phyloP scores from a whole-genome alignment of 2,113 vertebrate genomes.

The Xyliphius kryptos region DNA sequence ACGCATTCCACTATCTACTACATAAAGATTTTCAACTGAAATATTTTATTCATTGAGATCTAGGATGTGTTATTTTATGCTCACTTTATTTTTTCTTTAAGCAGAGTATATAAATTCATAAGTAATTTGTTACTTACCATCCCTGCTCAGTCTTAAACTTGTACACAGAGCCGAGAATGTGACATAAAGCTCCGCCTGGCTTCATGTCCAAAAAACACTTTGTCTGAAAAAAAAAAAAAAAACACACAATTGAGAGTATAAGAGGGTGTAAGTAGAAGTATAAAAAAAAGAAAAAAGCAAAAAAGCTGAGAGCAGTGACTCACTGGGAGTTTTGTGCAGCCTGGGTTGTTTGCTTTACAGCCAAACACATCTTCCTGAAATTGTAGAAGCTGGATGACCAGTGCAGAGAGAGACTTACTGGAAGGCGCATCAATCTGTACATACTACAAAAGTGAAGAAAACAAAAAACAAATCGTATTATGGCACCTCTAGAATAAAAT shows the following conservation, averaged over 20 bases:
- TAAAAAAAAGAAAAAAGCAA: neutral
- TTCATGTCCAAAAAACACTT: constrained; percentile 93
- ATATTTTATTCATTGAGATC: too few species aligned
- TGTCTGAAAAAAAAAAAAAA: constrained; percentile 61
- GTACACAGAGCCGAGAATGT: constrained; percentile 92
- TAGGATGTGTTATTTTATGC: too few species aligned
- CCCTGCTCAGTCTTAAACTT: constrained; percentile 96
- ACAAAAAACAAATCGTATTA: too few species aligned
- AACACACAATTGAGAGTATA: neutral
- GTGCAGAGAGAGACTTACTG: constrained; percentile 80
- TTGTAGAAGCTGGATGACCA: constrained; percentile 90
- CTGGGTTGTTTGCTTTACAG: constrained; percentile 77
- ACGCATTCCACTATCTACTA: too few species aligned
- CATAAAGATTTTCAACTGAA: too few species aligned
- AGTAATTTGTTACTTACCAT: too few species aligned
- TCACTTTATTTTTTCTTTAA: too few species aligned
- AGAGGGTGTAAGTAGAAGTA: neutral
- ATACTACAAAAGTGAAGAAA: constrained; percentile 61
- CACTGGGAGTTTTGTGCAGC: constrained; percentile 91
- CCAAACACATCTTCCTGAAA: constrained; percentile 97
- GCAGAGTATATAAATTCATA: too few species aligned
- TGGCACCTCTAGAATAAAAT: too few species aligned
- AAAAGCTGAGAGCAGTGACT: constrained; percentile 53
- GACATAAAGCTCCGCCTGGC: constrained; percentile 85
- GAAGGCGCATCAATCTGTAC: constrained; percentile 89